A percentile compares a stretch with the other conserved stretches of the same genome.
Conservation (phyloP, 2,113 vertebrate genomes). For the Colinus virginianus region DNA sequence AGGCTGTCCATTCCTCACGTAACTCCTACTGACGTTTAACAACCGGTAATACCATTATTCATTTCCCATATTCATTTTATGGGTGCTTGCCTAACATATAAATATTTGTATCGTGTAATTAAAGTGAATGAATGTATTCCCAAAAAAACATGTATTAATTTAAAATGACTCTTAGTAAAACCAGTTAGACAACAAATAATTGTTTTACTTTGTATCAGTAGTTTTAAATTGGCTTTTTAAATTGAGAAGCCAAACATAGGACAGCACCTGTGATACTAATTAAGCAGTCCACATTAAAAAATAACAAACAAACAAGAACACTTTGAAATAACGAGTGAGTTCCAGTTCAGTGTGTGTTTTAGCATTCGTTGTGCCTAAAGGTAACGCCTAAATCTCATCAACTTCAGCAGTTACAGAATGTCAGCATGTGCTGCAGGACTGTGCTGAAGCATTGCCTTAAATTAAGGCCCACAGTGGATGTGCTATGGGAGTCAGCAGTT, state of each 20-base stretch:
- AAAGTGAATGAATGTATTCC: slow-evolving; percentile 41
- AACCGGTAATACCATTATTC: not conserved
- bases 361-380: not conserved
- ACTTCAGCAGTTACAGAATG: not conserved
- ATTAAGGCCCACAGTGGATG: not conserved
- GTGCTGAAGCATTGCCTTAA: not conserved
- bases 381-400: slow-evolving; percentile 4
- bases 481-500: not conserved
- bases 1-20: not conserved
- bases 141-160: not conserved
- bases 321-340: not conserved
- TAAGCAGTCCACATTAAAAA: not conserved
- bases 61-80: not conserved
- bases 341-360: not conserved
- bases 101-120: slow-evolving; percentile 47
- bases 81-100: not conserved
- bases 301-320: not conserved
- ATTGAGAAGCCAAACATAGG: slow-evolving; percentile 4
- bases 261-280: slow-evolving; percentile 31
- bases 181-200: slow-evolving; percentile 49
- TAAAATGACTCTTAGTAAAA: slow-evolving; percentile 42
- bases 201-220: slow-evolving; percentile 48
- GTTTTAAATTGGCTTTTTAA: slow-evolving; percentile 52
- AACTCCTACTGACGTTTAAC: not conserved
- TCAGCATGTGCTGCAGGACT: not conserved